Base-by-base conservation (phyloP, 2,113 vertebrate genomes). In the Tringa solitaria region DNA sequence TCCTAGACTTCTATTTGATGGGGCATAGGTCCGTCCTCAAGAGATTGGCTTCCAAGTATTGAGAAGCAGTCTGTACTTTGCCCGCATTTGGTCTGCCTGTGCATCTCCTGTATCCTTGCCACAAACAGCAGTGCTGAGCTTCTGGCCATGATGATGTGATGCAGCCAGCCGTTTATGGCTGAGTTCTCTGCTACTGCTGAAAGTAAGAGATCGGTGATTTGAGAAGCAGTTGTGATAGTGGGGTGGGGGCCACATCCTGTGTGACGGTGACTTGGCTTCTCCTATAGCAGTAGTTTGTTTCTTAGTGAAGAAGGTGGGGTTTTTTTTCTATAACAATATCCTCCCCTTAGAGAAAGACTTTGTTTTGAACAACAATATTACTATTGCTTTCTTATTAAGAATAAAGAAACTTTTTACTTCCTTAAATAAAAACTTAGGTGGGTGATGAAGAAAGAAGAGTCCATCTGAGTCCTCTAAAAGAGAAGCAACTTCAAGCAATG, bases 231-330 rank as follows among this genome's bases (percentile, higher is more conserved):
- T 87, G 19, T 41, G 37, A 23, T 57, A 16, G 5, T 67, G 43
- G 6, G 9, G 33, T 46, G 11, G 2, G 6, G 8, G 17, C 1
- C 26, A 41, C 5, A 9, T 35, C 39, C 14, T 65, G 2, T 0
- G 32, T 2, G 5, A n/a, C 1, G 8, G n/a, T 43, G 20, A 22
- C 60, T 41, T 13, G 28, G n/a, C 8, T 35, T 11, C 53, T 78
- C 48, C 64, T 27, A 35, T 24, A 43, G 39, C 17, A 45, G 28
- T 14, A 37, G 22, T 32, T 79, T 69, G 22, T 59, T 83, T 79
- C 30, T 54, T 76, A 30, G 61, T 69, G 45, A 26, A 79, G 30
- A 30, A 37, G 16, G 4, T 65, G 10, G 10, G 1, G 6, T 9
- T 45, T 45, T 45, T 50, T 48, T 46, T 54, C 67, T 22, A 2